phyloP scores from a whole-genome alignment of 2,113 vertebrate genomes.

The chimpanzee (Pan troglodytes) region NHGRI_mPanTro3-v2.1_pri NC_072414.2:70963001-70963500 shows the following conservation, averaged over 20 bases:
- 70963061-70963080: rapidly evolving
- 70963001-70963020: not conserved
- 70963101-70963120: not conserved
- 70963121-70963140: not conserved
- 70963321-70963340: not conserved
- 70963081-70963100: too few species aligned
- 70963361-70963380: too few species aligned
- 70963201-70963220: not conserved
- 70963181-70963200: not conserved
- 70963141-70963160: not conserved
- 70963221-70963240: not conserved
- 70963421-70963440: too few species aligned
- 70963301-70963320: rapidly evolving
- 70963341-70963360: not conserved
- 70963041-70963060: not conserved
- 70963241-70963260: not conserved
- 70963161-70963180: not conserved
- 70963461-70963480: too few species aligned
- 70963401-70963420: too few species aligned
- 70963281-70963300: not conserved
- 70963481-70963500: too few species aligned
- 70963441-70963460: too few species aligned
- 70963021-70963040: not conserved
- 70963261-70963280: not conserved
- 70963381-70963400: too few species aligned